Evolutionary conservation across 2,113 vertebrate genomes (phyloP), one percentile per base, ranked within the genome.

Genomic region (Poeciliopsis occidentalis): DNA sequence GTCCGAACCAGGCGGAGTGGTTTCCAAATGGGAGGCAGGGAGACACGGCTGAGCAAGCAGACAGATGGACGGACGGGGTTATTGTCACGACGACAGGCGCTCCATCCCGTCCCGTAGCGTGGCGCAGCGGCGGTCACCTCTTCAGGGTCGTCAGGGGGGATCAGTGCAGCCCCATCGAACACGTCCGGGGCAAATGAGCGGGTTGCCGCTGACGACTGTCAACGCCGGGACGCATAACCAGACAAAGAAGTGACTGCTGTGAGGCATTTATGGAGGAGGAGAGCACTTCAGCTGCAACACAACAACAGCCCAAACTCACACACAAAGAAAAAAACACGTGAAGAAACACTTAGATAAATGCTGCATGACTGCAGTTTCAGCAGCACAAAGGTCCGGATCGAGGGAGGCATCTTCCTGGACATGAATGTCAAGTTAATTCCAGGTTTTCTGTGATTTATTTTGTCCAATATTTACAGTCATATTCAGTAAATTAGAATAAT

Each of bases 161-260:
- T 94, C 93, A 93, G 87, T 88, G 91, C 82, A 81, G 90, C 82
- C 79, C 91, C 90, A 82, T 81, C 92, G 91, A 94, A 91, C 92
- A 90, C 60, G 75, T 92, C 90, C 91, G 82, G 15, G 77, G 80
- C 70, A 88, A 91, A 93, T 85, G 74, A 88, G 78, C 6, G 64
- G 86, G 78, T 82, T 71, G 67, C 75, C 60, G 69, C 75, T 37
- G 78, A 88, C 85, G 34, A 89, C 87, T 85, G 89, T 88, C 87
- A 84, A 86, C 85, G 44, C 61, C 8, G 0, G 81, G 78, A 83
- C 66, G 74, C 27, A 27, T 80, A 76, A 24, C 63, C 39, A 84
- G 75, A 85, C 81, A 85, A 85, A 87, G 69, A 80, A 64, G 68
- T 47, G 81, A 84, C 88, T 72, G 77, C 71, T 83, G 67, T 41